phyloP scores from a whole-genome alignment of 2,113 vertebrate genomes.

The Rhinolophus ferrumequinum region DNA sequence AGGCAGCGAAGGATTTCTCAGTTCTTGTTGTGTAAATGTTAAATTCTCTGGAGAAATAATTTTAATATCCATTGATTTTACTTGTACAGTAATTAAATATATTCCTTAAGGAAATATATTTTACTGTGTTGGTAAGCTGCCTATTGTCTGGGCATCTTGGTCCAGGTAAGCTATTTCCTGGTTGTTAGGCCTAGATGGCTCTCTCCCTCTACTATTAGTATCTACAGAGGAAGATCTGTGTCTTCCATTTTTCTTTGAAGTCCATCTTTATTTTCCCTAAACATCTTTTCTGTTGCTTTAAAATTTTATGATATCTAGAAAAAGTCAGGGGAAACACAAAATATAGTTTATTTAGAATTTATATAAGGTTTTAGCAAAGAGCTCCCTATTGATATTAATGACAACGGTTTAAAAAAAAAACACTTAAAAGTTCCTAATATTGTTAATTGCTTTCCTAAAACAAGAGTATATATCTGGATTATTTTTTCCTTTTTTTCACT shows the following conservation, averaged over 20 bases:
- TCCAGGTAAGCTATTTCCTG: slow-evolving; percentile 33
- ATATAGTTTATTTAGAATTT: background rate
- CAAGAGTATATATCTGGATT: background rate
- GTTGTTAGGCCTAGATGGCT: background rate
- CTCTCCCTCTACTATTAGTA: background rate
- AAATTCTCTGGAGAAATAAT: slow-evolving; percentile 75
- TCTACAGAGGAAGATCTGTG: background rate
- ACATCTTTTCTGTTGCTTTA: background rate
- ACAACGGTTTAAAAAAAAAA: background rate
- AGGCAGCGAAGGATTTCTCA: slow-evolving; percentile 55
- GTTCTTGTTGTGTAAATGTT: slow-evolving; percentile 69
- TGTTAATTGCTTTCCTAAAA: background rate
- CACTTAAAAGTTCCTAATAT: background rate
- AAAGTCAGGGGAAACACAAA: background rate
- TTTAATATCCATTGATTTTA: slow-evolving; percentile 78
- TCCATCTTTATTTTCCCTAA: slow-evolving; percentile 22
- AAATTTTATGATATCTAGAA: background rate
- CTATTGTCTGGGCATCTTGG: slow-evolving; percentile 41
- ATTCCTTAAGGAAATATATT: slow-evolving; percentile 65
- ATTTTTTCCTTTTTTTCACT: background rate
- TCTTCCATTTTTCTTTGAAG: background rate
- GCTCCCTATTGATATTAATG: background rate
- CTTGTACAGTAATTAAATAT: slow-evolving; percentile 73
- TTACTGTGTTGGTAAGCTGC: slow-evolving; percentile 34
- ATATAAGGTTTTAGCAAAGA: background rate